A percentile compares a stretch with the other conserved stretches of the same genome.
Evolutionary conservation across 2,888 invertebrate species (phyloP).

Genomic region (Drosophila histrio): DNA sequence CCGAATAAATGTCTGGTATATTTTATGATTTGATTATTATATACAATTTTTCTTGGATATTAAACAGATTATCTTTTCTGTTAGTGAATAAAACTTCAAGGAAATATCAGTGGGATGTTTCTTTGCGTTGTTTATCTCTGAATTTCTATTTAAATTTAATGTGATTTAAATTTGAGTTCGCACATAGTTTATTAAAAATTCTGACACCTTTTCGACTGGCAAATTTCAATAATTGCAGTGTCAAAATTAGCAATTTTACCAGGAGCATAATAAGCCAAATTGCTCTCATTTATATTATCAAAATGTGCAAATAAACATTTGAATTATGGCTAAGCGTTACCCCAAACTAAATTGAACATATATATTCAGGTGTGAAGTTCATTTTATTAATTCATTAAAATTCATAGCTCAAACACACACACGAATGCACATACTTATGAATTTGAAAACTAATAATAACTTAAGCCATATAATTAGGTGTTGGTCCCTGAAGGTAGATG

Average conservation of each 20-base stretch:
- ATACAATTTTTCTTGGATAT: no score
- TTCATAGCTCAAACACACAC: slow-evolving; percentile 61
- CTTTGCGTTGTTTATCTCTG: no score
- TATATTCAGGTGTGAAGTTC: slow-evolving; percentile 49
- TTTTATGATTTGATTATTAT: no score
- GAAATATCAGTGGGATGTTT: no score
- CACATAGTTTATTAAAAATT: slow-evolving; percentile 1
- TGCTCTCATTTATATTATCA: slow-evolving; percentile 68
- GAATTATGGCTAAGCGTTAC: slow-evolving; percentile 51
- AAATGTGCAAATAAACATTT: slow-evolving; percentile 68
- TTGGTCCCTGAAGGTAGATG: slow-evolving; percentile 43
- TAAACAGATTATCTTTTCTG: no score
- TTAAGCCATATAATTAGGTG: slow-evolving; percentile 73
- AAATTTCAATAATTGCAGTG: slow-evolving; percentile 17
- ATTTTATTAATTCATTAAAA: slow-evolving; percentile 77
- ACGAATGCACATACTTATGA: slow-evolving; percentile 14
- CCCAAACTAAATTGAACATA: slow-evolving; percentile 44
- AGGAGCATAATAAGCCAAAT: slow-evolving; percentile 38
- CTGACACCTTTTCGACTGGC: not conserved
- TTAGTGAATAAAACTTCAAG: no score
- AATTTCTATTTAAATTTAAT: no score
- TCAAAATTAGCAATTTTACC: slow-evolving; percentile 4
- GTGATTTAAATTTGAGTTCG: not conserved
- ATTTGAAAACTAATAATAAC: slow-evolving; percentile 70
- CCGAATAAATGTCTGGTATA: no score